Evolutionary conservation across 2,888 invertebrate species (phyloP), one percentile per base, ranked within the genome.

Genomic region (Mythimna vitellina): DNA sequence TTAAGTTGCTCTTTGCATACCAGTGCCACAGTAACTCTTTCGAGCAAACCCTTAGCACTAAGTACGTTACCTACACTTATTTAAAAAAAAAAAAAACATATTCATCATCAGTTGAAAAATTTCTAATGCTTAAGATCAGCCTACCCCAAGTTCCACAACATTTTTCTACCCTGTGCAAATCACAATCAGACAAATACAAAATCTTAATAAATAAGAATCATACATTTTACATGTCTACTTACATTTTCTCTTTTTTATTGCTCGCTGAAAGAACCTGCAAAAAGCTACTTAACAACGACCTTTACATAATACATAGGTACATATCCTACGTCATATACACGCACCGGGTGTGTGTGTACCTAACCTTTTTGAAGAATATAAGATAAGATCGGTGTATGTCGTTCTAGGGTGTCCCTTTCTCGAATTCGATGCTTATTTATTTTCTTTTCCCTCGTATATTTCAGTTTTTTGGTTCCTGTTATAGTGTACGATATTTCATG

Each of bases 291-390:
- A 35, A 35, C 58, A 3, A 35, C 35, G 35, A 12, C 35, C 58
- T 58, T 35, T 35, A 58, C 35, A 58, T 35, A 35, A 35, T 58
- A 58, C n/a, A 35, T 58, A 46, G 17, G 46, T 46, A 58, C 35
- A 58, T 35, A 58, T 58, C 32, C 35, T 35, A 35, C n/a, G 10
- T 90, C 83, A 29, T 38, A 9, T 51, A 73, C 22, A 60, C n/a
- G 17, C 35, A 38, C 38, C 2, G 20, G 14, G 5, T 29, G 3
- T 12, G n/a, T 14, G n/a, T 14, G 22, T 38, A 22, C 22, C 22
- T 14, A 54, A 65, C 65, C 51, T 65, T 75, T 70, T 51, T 75
- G 8, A 51, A 53, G 38, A 20, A 51, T 20, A 64, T 32, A 69
- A 70, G 29, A 53, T 53, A 74, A 56, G 25, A 71, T 71, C 72